phyloP scores from a whole-genome alignment of 2,113 vertebrate genomes.

The Bubo scandiacus region DNA sequence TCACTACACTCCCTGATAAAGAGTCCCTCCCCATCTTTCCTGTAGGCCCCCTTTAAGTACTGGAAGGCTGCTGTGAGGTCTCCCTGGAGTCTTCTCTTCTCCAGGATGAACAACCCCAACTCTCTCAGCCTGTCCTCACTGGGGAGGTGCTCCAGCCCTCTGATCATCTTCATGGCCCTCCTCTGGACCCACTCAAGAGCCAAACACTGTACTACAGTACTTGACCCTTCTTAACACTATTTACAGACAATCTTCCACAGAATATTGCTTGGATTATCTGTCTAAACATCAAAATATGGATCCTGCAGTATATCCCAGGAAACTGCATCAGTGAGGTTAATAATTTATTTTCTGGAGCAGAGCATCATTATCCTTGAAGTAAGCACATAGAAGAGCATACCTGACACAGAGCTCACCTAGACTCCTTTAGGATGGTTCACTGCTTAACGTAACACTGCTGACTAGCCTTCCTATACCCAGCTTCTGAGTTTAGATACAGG shows the following conservation, averaged over 20 bases:
- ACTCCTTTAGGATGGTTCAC: neutral
- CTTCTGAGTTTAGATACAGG: neutral
- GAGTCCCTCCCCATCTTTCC: no score
- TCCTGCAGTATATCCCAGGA: neutral
- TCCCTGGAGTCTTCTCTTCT: no score
- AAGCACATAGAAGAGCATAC: neutral
- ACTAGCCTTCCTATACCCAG: neutral
- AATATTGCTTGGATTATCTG: neutral
- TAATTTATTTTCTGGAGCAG: neutral
- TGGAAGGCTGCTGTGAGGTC: no score
- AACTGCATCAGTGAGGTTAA: neutral
- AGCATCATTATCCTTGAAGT: neutral
- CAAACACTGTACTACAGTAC: neutral
- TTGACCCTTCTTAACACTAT: neutral
- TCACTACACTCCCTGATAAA: no score
- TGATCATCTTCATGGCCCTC: no score
- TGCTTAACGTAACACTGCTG: neutral
- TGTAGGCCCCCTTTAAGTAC: no score
- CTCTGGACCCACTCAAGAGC: no score
- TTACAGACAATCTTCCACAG: neutral
- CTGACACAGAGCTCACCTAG: neutral
- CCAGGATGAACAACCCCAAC: no score
- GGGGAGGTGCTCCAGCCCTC: no score
- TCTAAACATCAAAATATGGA: neutral
- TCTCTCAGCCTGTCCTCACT: no score